Conservation (phyloP, 2,113 vertebrate genomes). For the Semnopithecus entellus region DNA sequence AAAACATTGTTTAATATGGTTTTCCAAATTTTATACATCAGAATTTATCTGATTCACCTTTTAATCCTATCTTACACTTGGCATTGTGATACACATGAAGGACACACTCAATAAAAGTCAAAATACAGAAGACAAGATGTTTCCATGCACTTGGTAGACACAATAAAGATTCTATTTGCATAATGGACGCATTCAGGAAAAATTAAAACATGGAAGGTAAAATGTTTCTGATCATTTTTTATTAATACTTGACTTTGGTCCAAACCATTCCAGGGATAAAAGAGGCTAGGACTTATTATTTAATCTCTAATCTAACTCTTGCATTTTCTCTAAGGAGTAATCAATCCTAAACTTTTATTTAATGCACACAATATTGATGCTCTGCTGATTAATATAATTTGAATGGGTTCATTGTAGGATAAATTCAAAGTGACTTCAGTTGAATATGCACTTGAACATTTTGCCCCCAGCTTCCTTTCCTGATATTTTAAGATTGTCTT, state of each 20-base stretch:
- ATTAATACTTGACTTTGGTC: neutral
- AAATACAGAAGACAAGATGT: neutral
- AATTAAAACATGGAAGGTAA: neutral
- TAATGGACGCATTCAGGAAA: neutral
- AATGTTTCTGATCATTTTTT: conserved; percentile 19
- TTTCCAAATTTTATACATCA: conserved; percentile 28
- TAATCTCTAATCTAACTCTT: neutral
- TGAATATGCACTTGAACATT: neutral
- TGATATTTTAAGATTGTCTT: conserved; percentile 9
- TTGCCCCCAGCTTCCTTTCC: neutral
- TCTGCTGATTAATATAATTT: neutral
- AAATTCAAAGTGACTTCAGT: neutral
- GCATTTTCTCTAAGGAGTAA: neutral
- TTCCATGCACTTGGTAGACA: neutral
- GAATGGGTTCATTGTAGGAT: neutral
- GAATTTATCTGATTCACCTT: neutral
- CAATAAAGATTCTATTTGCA: neutral
- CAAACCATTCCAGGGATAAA: neutral
- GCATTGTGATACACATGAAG: neutral
- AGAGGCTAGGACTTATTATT: neutral
- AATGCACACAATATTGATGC: neutral
- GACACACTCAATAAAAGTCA: neutral
- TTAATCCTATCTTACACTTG: neutral
- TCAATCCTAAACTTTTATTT: conserved; percentile 16
- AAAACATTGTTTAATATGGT: neutral